Conservation (phyloP, 2,113 vertebrate species). For the Astur gentilis region DNA sequence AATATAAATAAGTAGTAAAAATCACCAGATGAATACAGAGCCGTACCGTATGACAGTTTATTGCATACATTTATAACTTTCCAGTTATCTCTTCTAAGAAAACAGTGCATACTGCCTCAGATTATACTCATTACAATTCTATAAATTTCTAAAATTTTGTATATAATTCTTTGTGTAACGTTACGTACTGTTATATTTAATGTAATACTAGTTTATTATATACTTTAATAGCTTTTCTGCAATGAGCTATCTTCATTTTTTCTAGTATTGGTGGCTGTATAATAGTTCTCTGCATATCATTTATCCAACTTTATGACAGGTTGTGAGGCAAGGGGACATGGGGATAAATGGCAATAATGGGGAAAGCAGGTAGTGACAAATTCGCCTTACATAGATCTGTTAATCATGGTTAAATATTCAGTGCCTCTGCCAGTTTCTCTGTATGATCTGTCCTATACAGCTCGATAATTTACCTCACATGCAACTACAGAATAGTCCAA, state of each 20-base stretch:
- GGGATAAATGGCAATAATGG: slow-evolving; percentile 6
- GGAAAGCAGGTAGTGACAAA: slow-evolving; percentile 3
- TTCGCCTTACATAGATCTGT: not conserved
- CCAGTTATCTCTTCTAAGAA: not conserved
- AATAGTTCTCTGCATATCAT: not conserved
- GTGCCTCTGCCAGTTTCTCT: not conserved
- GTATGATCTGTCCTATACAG: not conserved
- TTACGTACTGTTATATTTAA: not conserved
- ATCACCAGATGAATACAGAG: not conserved
- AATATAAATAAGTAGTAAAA: not conserved
- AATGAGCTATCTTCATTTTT: slow-evolving; percentile 2
- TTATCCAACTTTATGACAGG: slow-evolving; percentile 16
- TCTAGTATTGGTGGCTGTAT: not conserved
- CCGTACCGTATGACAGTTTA: not conserved
- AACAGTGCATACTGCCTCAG: not conserved
- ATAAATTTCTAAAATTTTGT: not conserved
- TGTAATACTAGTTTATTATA: not conserved
- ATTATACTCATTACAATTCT: not conserved
- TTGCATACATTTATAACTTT: not conserved
- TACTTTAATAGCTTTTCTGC: slow-evolving; percentile 18
- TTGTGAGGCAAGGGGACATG: not conserved
- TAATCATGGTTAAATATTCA: slow-evolving; percentile 45
- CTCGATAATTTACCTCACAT: not conserved
- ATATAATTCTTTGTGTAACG: not conserved
- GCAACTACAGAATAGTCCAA: not conserved